Evolutionary conservation across 1,140 invertebrate genomes (phyloP).

Genomic region (Bombus sibiricus): DNA sequence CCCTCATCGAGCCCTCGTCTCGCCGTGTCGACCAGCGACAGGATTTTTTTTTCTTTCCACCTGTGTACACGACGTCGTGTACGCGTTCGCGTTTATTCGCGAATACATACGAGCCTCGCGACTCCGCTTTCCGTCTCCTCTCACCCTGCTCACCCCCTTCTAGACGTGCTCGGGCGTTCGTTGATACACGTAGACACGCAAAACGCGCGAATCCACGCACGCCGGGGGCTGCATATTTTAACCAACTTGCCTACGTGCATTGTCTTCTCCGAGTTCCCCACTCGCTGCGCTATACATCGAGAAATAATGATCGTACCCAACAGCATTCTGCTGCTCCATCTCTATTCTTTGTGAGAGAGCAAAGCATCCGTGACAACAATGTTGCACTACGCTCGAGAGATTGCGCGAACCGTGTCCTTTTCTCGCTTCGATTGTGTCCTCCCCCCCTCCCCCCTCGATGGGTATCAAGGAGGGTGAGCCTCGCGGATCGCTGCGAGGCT

Average conservation of each 20-base stretch:
- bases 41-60: slow-evolving; percentile 42
- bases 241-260: slow-evolving; percentile 73
- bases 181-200: slow-evolving; percentile 29
- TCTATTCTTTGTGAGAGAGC: slow-evolving; percentile 42
- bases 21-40: slow-evolving; percentile 32
- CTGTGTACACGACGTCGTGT: slow-evolving; percentile 34
- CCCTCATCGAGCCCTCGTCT: slow-evolving; percentile 31
- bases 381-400: slow-evolving; percentile 53
- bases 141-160: not conserved
- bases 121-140: not conserved
- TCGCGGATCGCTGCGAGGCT: slow-evolving; percentile 35
- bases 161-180: slow-evolving; percentile 24
- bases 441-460: no score
- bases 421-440: slow-evolving; percentile 37
- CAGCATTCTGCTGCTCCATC: slow-evolving; percentile 40
- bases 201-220: slow-evolving; percentile 51
- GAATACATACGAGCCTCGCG: slow-evolving; percentile 12
- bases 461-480: not conserved
- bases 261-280: slow-evolving; percentile 61
- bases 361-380: slow-evolving; percentile 59
- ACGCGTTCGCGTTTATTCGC: slow-evolving; percentile 26
- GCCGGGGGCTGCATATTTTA: slow-evolving; percentile 75
- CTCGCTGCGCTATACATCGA: slow-evolving; percentile 44
- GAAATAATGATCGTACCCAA: slow-evolving; percentile 68
- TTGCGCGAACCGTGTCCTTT: slow-evolving; percentile 50